Base-by-base conservation (phyloP, 1,140 invertebrate species). In the Chrysopa pallens region DNA sequence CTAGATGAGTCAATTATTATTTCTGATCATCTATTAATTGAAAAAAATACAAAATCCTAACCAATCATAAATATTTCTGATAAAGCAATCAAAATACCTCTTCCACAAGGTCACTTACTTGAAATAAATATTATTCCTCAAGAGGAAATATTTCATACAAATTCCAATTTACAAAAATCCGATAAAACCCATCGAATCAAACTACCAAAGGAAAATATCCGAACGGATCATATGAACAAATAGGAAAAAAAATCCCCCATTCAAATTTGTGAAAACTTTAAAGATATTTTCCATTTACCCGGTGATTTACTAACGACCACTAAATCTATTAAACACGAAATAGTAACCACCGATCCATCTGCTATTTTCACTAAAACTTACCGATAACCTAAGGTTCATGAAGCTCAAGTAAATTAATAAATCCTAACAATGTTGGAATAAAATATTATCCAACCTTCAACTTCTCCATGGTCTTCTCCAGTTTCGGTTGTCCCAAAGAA, bases 401-500 rank as follows among this genome's bases (percentile, higher is more conserved):
- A 56, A 46, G 35, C 56, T 14, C 50, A 56, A 33, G 40, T 53
- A 1, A 13, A 48, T 1, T 37, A 29, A 31, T 44, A 53, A 48
- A 39, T 53, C 23, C 5, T 46, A 12, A 47, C 46, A 31, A 17
- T 52, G 2, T 42, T 46, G 37, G 15, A 48, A 7, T 23, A 54
- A n/a, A 40, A 40, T 0, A 45, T 54, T 17, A 51, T 51, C 4
- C 35, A 42, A 42, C 36, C 36, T 9, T 51, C 48, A 4, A 40
- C 31, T 5, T 48, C 42, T 12, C 50, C 50, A 7, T 55, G 48
- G 40, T 48, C 41, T 9, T 44, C 44, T 29, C 55, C 54, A 11
- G 23, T 61, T 40, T 58, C 47, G 47, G 31, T 52, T 28, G 50
- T 53, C 8, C 51, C 56, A 33, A 55, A 57, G 38, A 57, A 56